These are phyloP conservation scores for Darevskia nairensis DNA, from an alignment of 2,797 vertebrate species.

Conservation along the genomic window DNA sequence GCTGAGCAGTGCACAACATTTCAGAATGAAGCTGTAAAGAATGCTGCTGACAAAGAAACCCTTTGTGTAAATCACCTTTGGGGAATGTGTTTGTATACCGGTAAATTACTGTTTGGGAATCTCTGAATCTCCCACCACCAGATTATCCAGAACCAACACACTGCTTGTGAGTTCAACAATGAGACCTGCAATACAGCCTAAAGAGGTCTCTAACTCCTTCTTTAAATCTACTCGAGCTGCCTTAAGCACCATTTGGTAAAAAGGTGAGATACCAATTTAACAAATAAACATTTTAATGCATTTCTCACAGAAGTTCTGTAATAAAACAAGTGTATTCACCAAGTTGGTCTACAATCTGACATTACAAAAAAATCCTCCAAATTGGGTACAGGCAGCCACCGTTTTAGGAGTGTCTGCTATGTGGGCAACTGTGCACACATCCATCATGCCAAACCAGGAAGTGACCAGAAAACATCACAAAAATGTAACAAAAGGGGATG, in stretches of 20 bases:
- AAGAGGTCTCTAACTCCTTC: background rate
- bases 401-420: background rate
- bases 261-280: too few relatives aligned
- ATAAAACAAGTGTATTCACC: background rate
- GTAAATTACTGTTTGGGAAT: background rate
- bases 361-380: background rate
- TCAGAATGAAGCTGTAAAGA: background rate
- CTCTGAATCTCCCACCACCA: background rate
- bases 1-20: background rate
- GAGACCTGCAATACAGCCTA: background rate
- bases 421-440: background rate
- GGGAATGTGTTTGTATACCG: too few relatives aligned
- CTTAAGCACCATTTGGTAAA: too few relatives aligned
- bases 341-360: background rate
- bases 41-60: background rate
- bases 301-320: background rate
- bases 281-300: background rate
- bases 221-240: background rate
- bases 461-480: too few relatives aligned
- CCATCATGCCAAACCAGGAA: too few relatives aligned
- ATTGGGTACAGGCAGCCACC: background rate
- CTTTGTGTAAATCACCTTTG: background rate
- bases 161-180: background rate
- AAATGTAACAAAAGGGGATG: too few relatives aligned
- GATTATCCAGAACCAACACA: background rate